phyloP scores from a whole-genome alignment of 2,888 invertebrate genomes.

The Agrilus mali region DNA sequence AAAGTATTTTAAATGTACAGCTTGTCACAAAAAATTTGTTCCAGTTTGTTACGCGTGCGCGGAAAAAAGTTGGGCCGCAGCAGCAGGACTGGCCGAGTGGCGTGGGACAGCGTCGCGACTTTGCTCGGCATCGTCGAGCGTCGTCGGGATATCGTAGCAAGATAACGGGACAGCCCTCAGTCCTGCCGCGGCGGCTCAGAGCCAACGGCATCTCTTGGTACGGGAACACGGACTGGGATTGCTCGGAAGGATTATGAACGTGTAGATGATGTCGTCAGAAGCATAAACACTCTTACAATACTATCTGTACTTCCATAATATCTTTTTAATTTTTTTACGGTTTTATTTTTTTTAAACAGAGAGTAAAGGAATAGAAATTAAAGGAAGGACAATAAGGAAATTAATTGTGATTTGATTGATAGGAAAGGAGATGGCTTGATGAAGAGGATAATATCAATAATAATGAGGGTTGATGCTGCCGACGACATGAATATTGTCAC shows the following conservation, averaged over 20 bases:
- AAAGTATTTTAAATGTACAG: background rate
- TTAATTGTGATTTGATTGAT: too few relatives aligned
- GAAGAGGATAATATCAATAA: too few relatives aligned
- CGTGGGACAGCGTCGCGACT: slow-evolving; percentile 33
- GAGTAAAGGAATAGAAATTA: too few relatives aligned
- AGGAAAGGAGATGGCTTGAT: too few relatives aligned
- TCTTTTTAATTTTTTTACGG: too few relatives aligned
- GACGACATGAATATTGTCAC: slow-evolving; percentile 24
- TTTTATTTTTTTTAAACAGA: too few relatives aligned
- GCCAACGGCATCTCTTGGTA: slow-evolving; percentile 10
- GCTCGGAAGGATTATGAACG: too few relatives aligned
- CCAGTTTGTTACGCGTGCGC: too few relatives aligned
- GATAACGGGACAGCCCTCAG: slow-evolving; percentile 26
- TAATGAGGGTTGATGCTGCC: slow-evolving; percentile 10
- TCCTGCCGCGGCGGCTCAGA: slow-evolving; percentile 28
- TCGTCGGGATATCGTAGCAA: slow-evolving; percentile 6
- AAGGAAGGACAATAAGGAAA: too few relatives aligned
- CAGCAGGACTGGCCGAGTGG: slow-evolving; percentile 20
- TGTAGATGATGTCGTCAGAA: too few relatives aligned
- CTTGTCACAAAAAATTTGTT: background rate
- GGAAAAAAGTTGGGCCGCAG: slow-evolving; percentile 7
- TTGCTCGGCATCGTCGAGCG: slow-evolving; percentile 51
- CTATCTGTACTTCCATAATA: too few relatives aligned
- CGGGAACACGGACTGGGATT: background rate
- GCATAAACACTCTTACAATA: too few relatives aligned